Base-by-base conservation (phyloP, 2,797 vertebrate genomes). In the Sitta carolinensis region DNA sequence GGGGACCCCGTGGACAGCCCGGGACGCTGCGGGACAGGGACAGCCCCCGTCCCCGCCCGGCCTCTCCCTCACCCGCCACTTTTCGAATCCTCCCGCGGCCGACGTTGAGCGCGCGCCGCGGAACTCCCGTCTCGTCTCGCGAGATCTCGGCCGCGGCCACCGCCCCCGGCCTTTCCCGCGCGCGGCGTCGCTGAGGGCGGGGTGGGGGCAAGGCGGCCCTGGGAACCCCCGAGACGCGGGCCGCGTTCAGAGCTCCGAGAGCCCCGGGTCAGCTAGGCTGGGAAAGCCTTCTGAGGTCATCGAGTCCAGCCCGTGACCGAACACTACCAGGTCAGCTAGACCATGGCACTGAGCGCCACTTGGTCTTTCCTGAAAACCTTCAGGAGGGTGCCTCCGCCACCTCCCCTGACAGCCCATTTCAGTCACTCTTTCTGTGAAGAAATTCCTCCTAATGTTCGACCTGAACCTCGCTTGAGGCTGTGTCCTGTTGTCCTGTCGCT, bases 1-100 rank as follows among this genome's bases (percentile, higher is more conserved):
- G 29, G 26, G 5, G 18, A n/a, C n/a, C n/a, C 26, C 0, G 25
- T 0, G 52, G 29, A 11, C 36, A n/a, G n/a, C n/a, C n/a, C n/a
- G n/a, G n/a, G n/a, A n/a, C n/a, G n/a, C n/a, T n/a, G n/a, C n/a
- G n/a, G 21, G 21, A 7, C 15, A 12, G 2, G 29, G 29, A 42
- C 59, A 7, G 32, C 14, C 20, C n/a, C n/a, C n/a, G n/a, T n/a
- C n/a, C n/a, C n/a, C n/a, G n/a, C n/a, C 42, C 42, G 42, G 42
- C 42, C 42, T 16, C 45, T 9, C 26, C 40, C 54, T 5, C 69
- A 2, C 54, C 25, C 70, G 70, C 79, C 72, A 38, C 72, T n/a
- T 69, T 89, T 89, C 79, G 51, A 89, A 89, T 63, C 43, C 43
- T 34, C 58, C 79, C 87, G 72, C 79, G 47, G 26, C 48, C 36